Evolutionary conservation across 2,888 invertebrate genomes (phyloP).

Genomic region (Mantis religiosa): DNA sequence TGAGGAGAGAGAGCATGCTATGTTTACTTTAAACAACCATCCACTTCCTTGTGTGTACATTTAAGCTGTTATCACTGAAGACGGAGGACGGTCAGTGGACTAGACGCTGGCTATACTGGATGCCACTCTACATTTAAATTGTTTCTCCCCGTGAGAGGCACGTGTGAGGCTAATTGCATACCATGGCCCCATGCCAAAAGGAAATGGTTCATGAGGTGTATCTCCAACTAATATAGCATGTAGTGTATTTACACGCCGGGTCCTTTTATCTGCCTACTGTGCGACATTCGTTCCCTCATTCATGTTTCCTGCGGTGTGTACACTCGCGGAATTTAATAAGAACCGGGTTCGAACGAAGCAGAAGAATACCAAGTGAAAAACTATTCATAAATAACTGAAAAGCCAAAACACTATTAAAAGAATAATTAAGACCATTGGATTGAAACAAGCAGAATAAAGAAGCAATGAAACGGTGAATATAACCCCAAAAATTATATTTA

Average conservation of each 20-base stretch:
- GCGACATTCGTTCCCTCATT: background rate
- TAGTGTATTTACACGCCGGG: background rate
- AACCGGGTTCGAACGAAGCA: no score
- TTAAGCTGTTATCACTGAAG: background rate
- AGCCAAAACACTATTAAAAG: no score
- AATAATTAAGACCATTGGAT: no score
- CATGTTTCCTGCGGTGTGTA: background rate
- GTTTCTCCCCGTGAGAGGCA: background rate
- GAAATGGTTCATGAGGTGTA: background rate
- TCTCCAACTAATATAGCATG: background rate
- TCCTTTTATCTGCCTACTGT: background rate
- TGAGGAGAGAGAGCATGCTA: no score
- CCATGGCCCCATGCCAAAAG: background rate
- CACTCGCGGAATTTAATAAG: background rate
- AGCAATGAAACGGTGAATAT: no score
- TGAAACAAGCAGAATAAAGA: no score
- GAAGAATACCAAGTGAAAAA: no score
- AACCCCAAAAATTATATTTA: no score
- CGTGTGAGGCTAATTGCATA: background rate
- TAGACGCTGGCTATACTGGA: background rate
- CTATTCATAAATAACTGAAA: no score
- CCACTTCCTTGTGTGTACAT: no score
- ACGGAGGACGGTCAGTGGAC: background rate
- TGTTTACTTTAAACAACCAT: no score
- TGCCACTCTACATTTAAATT: background rate